These are phyloP conservation scores for Hipparchia sbordonii DNA, from an alignment of 2,888 invertebrate genomes.

Conservation along the genomic window DNA sequence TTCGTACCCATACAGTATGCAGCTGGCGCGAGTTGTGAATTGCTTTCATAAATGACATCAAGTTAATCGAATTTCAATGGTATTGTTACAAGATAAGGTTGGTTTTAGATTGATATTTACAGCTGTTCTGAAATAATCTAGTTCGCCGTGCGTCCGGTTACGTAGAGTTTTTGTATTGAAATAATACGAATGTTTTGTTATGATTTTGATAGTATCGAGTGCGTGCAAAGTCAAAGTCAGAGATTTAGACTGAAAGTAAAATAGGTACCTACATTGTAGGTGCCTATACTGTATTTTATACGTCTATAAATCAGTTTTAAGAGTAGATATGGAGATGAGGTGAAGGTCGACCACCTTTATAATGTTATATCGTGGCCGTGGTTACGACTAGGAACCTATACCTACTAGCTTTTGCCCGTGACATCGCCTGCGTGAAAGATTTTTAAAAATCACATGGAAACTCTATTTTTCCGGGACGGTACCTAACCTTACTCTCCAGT, in stretches of 20 bases:
- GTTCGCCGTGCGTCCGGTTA: conserved; percentile 13
- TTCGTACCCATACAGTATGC: background rate
- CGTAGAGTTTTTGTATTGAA: conserved; percentile 15
- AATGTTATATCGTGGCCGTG: no score
- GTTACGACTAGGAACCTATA: no score
- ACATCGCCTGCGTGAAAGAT: no score
- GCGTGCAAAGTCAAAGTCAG: background rate
- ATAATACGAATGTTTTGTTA: conserved; percentile 3
- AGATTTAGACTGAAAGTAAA: no score
- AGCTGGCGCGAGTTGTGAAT: background rate
- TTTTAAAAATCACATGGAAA: no score
- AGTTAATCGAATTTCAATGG: conserved; percentile 1
- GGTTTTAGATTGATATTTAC: background rate
- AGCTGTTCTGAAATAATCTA: conserved; percentile 19
- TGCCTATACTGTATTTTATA: no score
- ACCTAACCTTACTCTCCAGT: no score
- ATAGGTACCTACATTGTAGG: no score
- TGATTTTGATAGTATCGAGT: background rate
- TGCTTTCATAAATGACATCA: background rate
- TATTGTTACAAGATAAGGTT: background rate
- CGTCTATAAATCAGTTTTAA: background rate
- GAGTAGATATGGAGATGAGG: background rate
- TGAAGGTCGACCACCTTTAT: no score
- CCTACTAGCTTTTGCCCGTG: no score
- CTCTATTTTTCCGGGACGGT: no score